Evolutionary conservation across 1,140 invertebrate genomes (phyloP), one percentile per base, ranked within the genome.

Genomic region (Apis cerana): DNA sequence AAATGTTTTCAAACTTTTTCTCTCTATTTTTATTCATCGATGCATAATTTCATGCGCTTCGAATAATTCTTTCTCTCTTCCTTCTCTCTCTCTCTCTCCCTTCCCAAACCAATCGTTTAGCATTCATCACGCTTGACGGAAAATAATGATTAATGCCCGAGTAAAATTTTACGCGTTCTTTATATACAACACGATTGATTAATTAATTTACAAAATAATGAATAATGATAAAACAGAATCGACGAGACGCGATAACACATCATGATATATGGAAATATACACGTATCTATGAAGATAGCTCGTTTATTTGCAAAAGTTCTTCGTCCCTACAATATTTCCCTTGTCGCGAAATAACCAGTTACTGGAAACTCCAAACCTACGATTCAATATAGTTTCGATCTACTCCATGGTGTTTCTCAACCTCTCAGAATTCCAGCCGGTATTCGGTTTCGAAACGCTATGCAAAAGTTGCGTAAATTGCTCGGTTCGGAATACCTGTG

Each of bases 251-350:
- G 65, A 12, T 43, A 5, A 10, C 5, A 11, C 4, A 1, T 0
- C 0, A 43, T 11, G 15, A 50, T 52, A 70, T 52, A 50, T 23
- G 48, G 23, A 70, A 23, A 52, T 2, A 17, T 23, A 0, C 17
- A 23, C 9, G n/a, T 17, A 52, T 19, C 48, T 70, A 13, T 48
- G n/a, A 52, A 15, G 48, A 70, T 17, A 69, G 48, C 23, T 69
- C 1, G 48, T 52, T 70, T 70, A 70, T 52, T 15, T n/a, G 52
- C n/a, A 10, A 70, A 70, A 70, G 68, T 70, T 52, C 48, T 52
- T 70, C 23, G 13, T n/a, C 21, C 23, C 13, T 10, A 13, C 11
- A 7, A 70, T 50, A 23, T 70, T 70, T 23, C 21, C 15, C 11
- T 43, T 5, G n/a, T 17, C 4, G 9, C 19, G n/a, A 11, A 70